Evolutionary conservation across 1,140 invertebrate species (phyloP).

Genomic region (Micrasema longulum): DNA sequence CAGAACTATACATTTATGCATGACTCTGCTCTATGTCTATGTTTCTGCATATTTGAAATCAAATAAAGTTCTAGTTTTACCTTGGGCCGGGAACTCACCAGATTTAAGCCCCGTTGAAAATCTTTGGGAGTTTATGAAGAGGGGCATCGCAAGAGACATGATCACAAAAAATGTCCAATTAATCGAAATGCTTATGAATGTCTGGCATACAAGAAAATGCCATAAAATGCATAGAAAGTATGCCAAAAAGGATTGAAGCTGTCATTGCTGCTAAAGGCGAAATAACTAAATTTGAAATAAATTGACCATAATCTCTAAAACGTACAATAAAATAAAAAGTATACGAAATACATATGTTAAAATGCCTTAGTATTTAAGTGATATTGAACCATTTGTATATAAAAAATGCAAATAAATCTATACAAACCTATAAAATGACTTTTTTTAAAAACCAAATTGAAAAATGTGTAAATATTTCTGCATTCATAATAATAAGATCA

Average conservation of each 20-base stretch:
- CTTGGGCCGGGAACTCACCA: not conserved
- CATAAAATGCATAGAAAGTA: not conserved
- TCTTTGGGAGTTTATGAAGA: not conserved
- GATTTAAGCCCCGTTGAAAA: not conserved
- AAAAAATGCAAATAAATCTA: too few species aligned
- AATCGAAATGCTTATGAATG: not conserved
- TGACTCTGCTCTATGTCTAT: not conserved
- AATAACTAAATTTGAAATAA: not conserved
- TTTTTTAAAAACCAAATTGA: too few species aligned
- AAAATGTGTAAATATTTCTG: too few species aligned
- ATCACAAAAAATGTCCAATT: not conserved
- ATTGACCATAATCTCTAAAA: not conserved
- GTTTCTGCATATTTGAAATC: not conserved
- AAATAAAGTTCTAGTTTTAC: not conserved
- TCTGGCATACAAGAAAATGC: not conserved
- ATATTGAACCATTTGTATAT: too few species aligned
- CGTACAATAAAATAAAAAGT: too few species aligned
- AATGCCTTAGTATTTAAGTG: too few species aligned
- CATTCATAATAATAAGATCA: too few species aligned
- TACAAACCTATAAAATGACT: too few species aligned
- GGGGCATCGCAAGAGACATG: not conserved
- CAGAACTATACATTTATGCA: not conserved
- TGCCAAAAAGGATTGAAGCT: not conserved
- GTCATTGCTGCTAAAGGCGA: not conserved
- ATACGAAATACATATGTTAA: too few species aligned